Evolutionary conservation across 2,888 invertebrate genomes (phyloP), one percentile per base, ranked within the genome.

Genomic region (Troglohyphantes excavatus): DNA sequence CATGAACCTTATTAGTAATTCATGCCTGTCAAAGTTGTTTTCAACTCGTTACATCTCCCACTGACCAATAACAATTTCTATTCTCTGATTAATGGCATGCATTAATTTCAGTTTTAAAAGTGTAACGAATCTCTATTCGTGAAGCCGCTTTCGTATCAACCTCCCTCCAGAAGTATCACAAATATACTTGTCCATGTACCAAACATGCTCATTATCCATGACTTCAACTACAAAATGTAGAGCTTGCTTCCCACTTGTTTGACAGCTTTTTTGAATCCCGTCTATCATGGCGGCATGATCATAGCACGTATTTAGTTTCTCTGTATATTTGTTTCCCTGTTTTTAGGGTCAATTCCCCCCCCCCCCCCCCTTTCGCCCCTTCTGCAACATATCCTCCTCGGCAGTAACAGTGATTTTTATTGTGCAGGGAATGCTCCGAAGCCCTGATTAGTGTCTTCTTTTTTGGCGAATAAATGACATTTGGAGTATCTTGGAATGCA

Each of bases 351-450:
- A 17, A 53, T 65, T 70, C 33, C 29, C 29, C 19, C 33, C 63
- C 23, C 5, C 17, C 19, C 23, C 39, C 33, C 67, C 73, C 67
- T 46, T 67, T 9, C n/a, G 23, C 21, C 19, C 87, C 33, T 65
- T 67, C 87, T 75, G 67, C 81, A 68, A 73, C 87, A 87, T 87
- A 72, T 81, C 87, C 79, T 72, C 65, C n/a, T 7, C 39, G 68
- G 88, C 75, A 81, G 81, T 88, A 81, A 82, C 88, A 88, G 88
- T 88, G 88, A 88, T 88, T 88, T 88, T 88, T 88, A 88, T 88
- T 73, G 61, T 21, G 13, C 63, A 26, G 72, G 81, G 81, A 88
- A 88, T 82, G 88, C 70, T 81, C 59, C 81, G 73, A 75, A 81
- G 81, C 81, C 87, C 81, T 88, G 88, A 88, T 88, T 88, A 88